phyloP scores from a whole-genome alignment of 2,797 vertebrate species.

The Corythornis leucogaster region DNA sequence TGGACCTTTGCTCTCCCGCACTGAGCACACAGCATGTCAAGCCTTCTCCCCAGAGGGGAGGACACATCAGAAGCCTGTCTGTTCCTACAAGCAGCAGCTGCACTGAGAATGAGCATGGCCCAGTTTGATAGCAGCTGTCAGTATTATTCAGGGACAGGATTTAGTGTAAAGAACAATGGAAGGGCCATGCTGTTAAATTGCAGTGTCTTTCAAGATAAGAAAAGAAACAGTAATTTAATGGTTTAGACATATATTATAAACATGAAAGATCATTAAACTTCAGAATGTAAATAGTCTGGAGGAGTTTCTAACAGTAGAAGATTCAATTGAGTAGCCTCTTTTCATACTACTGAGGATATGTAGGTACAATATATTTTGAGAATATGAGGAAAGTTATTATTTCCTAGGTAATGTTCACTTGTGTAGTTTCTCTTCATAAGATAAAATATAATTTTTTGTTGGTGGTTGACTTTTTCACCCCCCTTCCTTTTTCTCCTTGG shows the following conservation, averaged over 20 bases:
- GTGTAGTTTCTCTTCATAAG: neutral
- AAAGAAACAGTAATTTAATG: constrained; percentile 81
- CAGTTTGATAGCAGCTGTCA: constrained; percentile 91
- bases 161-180: constrained; percentile 81
- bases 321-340: constrained; percentile 18
- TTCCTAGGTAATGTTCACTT: neutral
- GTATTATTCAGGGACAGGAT: constrained; percentile 89
- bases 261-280: constrained; percentile 77
- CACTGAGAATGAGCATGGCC: constrained; percentile 64
- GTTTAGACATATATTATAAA: constrained; percentile 80
- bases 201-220: constrained; percentile 82
- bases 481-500: neutral
- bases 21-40: constrained; percentile 79
- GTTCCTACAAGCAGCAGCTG: constrained; percentile 85
- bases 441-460: neutral
- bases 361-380: neutral
- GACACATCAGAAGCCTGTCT: constrained; percentile 75
- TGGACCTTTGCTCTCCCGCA: constrained; percentile 81
- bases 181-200: constrained; percentile 79
- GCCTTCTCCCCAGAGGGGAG: constrained; percentile 79
- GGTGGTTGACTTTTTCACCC: rapidly evolving
- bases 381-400: neutral
- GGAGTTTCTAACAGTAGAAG: constrained; percentile 55
- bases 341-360: neutral
- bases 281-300: constrained; percentile 71